phyloP scores from a whole-genome alignment of 2,797 vertebrate species.

The Caiman crocodilus region DNA sequence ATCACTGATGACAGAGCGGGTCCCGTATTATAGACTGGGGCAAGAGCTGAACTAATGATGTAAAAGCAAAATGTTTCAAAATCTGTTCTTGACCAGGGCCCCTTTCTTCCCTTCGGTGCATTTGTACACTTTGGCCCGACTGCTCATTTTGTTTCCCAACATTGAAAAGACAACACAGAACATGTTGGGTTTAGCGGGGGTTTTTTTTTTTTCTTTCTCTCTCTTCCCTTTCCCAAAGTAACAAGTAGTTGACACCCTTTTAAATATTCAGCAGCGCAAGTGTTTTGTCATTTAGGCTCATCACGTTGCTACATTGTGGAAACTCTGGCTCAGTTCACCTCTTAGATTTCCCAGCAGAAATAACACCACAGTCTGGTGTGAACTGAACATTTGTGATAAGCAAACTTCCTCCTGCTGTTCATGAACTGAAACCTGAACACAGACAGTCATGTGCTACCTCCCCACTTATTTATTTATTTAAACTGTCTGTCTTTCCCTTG shows the following conservation, averaged over 20 bases:
- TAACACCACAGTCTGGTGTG: constrained; percentile 28
- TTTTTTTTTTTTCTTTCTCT: neutral
- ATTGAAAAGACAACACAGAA: neutral
- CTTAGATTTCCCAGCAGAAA: constrained; percentile 54
- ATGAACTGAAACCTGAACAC: neutral
- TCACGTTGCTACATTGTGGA: neutral
- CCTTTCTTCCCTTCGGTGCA: neutral
- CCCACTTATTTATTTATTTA: neutral
- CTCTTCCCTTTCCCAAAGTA: neutral
- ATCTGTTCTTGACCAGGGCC: neutral
- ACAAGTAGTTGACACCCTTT: constrained; percentile 25
- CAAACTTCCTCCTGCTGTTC: constrained; percentile 41
- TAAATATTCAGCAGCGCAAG: constrained; percentile 47
- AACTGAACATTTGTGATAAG: constrained; percentile 38
- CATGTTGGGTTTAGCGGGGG: neutral
- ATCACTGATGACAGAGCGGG: neutral
- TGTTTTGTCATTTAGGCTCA: constrained; percentile 35
- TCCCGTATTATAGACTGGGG: accelerated
- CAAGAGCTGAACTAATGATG: neutral
- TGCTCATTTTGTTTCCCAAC: neutral
- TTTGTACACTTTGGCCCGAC: neutral
- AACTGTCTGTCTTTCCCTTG: neutral
- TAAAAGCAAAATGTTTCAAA: neutral
- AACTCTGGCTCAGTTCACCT: constrained; percentile 19
- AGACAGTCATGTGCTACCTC: neutral